Evolutionary conservation across 2,888 invertebrate species (phyloP), one percentile per base, ranked within the genome.

Genomic region (Hemicrepidius hirtus): DNA sequence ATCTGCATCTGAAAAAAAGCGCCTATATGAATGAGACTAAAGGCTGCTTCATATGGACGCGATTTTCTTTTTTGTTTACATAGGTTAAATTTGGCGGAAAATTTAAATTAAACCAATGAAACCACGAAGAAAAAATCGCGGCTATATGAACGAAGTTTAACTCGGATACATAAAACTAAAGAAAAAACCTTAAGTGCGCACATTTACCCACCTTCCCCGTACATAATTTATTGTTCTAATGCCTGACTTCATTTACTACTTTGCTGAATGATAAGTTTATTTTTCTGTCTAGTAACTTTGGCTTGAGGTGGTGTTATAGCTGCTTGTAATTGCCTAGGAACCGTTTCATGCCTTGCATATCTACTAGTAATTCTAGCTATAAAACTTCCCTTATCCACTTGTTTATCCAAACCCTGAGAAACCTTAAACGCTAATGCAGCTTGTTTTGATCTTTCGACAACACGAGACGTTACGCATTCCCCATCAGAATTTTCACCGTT

Each of bases 251-350:
- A 76, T 55, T 77, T 76, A 68, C 89, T 90, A 68, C 89, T 91
- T 81, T 92, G 92, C 75, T 93, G 93, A 80, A 95, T 94, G 73
- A 95, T 93, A 12, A 95, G 89, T 83, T 95, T 95, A 84, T 95
- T 95, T 83, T 93, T 93, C 84, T 94, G 92, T 75, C 94, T 90
- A 0, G 95, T 95, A 35, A 95, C 95, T 86, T 93, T 95, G 0
- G 95, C 94, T 32, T 91, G 91, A 0, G 92, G 91, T 32, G 89
- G 84, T 44, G 90, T 88, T 28, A 89, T 89, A 0, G 91, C 90
- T 16, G 84, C 82, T 86, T 91, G 91, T 55, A 93, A 85, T 81
- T 93, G 93, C 71, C 92, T 87, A 84, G 90, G 88, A 49, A 85
- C 82, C 21, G 84, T 82, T 74, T 86, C 85, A 40, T 85, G 85